Percentiles rank a stretch among this genome's conserved stretches.
phyloP scores from a whole-genome alignment of 2,113 vertebrate genomes.

The Triplophysa tibetana region DNA sequence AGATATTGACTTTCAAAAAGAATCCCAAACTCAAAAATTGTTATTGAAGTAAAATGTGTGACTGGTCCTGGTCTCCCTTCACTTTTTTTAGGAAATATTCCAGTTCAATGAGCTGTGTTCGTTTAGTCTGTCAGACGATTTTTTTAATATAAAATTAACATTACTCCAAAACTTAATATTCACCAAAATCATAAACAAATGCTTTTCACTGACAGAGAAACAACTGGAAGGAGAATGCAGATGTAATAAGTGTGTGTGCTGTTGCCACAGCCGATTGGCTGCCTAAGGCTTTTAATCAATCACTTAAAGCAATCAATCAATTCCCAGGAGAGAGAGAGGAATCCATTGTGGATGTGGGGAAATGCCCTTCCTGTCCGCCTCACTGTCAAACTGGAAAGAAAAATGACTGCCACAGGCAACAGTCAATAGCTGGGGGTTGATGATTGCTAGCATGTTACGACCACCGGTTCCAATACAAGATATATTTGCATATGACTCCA shows the following conservation, averaged over 20 bases:
- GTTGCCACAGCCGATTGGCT: not conserved
- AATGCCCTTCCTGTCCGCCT: constrained; percentile 55
- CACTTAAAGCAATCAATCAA: constrained; percentile 47
- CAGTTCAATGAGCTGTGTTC: not conserved
- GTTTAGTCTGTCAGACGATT: not conserved
- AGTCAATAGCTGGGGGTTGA: constrained; percentile 28
- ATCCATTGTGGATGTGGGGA: constrained; percentile 52
- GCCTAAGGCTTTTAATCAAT: constrained; percentile 43
- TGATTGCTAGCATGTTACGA: not conserved
- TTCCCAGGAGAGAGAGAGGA: constrained; percentile 36
- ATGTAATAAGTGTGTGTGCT: constrained; percentile 1
- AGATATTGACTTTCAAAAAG: too few species aligned
- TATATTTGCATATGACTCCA: not conserved
- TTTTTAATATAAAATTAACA: not conserved
- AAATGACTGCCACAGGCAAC: constrained; percentile 53
- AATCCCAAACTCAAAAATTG: too few species aligned
- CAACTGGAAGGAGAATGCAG: not conserved
- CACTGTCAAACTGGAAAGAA: constrained; percentile 28
- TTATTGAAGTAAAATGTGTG: too few species aligned
- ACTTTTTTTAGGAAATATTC: not conserved
- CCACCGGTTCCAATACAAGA: constrained; percentile 45
- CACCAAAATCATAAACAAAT: not conserved
- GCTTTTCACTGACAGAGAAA: not conserved
- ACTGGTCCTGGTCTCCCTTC: too few species aligned
- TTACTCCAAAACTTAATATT: not conserved